Base-by-base conservation (phyloP, 2,888 invertebrate genomes). In the Torymus tubicola region DNA sequence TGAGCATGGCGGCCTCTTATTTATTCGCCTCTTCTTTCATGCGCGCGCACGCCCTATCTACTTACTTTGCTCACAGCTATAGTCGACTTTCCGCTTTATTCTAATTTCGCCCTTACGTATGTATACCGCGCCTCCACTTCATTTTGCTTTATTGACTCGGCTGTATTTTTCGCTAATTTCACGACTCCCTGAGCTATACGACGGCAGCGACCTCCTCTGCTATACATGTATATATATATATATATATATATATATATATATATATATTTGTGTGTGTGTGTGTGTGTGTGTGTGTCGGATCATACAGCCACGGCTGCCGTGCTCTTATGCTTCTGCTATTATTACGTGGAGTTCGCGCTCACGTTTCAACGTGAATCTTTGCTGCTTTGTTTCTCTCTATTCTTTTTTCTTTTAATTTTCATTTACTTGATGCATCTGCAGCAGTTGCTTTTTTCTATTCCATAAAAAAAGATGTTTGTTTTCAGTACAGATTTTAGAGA, bases 91-190 rank as follows among this genome's bases (percentile, higher is more conserved):
- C 13, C 67, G 67, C 68, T 63, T 64, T 21, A 73, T 73, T 78
- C 53, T 53, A 73, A 73, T 73, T 79, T 73, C 55, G 3, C 57
- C n/a, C 18, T 57, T 42, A 4, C 58, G 18, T 21, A 31, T 18
- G 18, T 18, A 16, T 14, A 55, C 64, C 18, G 14, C 5, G 10
- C 18, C 50, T 16, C 13, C 57, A 61, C 57, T 73, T 79, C 67
- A 57, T 73, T 69, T 52, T 73, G 24, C 63, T 79, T 72, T 68
- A 73, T 73, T 69, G 68, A 79, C 69, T 79, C 24, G 10, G 42
- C 24, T 53, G 14, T 57, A 63, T 63, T 73, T 79, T 79, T 72
- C 21, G 50, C 60, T 78, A 78, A 71, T 78, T 65, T 71, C 12
- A 57, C 55, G 55, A n/a, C 5, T 50, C 60, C 42, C 14, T 60